Conservation (phyloP, 2,888 invertebrate species). For the Latheticus oryzae region DNA sequence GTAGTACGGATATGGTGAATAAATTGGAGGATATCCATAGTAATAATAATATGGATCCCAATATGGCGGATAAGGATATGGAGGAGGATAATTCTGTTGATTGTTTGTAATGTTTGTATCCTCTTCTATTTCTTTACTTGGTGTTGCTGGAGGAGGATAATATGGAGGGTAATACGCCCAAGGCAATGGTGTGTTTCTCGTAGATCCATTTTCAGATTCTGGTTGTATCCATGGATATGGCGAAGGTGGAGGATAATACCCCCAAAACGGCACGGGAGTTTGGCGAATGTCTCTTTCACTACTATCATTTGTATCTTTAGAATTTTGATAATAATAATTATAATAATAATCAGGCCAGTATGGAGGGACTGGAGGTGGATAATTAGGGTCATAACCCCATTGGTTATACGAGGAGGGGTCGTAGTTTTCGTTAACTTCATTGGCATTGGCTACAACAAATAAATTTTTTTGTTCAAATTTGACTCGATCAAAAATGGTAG, state of each 20-base stretch:
- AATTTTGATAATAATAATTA: slow-evolving; percentile 49
- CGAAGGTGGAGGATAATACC: slow-evolving; percentile 52
- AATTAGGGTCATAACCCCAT: slow-evolving; percentile 55
- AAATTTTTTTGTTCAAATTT: slow-evolving; percentile 36
- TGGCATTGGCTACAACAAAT: slow-evolving; percentile 65
- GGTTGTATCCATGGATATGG: slow-evolving; percentile 30
- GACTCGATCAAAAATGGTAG: slow-evolving; percentile 39
- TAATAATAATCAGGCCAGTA: slow-evolving; percentile 55
- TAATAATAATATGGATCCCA: slow-evolving; percentile 62
- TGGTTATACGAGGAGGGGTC: slow-evolving; percentile 58
- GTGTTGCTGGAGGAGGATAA: slow-evolving; percentile 25
- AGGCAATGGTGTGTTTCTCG: slow-evolving; percentile 41
- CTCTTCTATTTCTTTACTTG: slow-evolving; percentile 21
- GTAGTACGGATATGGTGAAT: slow-evolving; percentile 57
- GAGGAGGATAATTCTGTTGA: slow-evolving; percentile 39
- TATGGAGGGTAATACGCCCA: slow-evolving; percentile 43
- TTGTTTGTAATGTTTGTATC: slow-evolving; percentile 29
- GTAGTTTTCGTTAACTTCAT: slow-evolving; percentile 59
- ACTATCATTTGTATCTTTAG: slow-evolving; percentile 36
- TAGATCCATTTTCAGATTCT: slow-evolving; percentile 44
- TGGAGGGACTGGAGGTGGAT: slow-evolving; percentile 49
- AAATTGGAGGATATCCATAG: slow-evolving; percentile 60
- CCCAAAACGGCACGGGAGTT: slow-evolving; percentile 57
- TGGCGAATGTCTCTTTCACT: slow-evolving; percentile 35
- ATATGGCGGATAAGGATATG: slow-evolving; percentile 55